Conservation (phyloP, 1,140 invertebrate species). For the Gerris buenoi region DNA sequence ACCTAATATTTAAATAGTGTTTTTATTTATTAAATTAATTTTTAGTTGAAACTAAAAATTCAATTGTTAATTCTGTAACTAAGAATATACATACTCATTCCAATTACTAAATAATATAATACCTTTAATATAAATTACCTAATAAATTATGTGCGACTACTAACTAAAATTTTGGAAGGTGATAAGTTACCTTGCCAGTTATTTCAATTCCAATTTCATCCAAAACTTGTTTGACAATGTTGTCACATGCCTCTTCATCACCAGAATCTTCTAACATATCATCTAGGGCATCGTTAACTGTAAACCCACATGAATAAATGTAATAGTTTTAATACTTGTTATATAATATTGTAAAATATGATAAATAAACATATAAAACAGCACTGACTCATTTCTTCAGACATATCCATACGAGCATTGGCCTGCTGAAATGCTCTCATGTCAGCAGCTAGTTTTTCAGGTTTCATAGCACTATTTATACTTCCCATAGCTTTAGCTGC, state of each 20-base stretch:
- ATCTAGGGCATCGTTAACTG: slow-evolving; percentile 79
- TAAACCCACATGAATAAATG: no score
- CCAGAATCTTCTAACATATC: slow-evolving; percentile 76
- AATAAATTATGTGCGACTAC: no score
- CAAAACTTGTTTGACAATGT: slow-evolving; percentile 71
- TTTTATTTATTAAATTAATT: no score
- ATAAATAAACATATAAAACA: not conserved
- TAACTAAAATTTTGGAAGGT: not conserved
- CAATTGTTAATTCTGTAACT: no score
- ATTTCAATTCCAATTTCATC: slow-evolving; percentile 95
- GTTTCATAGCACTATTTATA: slow-evolving; percentile 79
- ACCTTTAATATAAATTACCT: no score
- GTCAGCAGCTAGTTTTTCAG: slow-evolving; percentile 61
- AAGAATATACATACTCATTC: no score
- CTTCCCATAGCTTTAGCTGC: slow-evolving; percentile 73
- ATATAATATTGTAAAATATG: not conserved
- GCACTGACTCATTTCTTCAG: slow-evolving; percentile 73
- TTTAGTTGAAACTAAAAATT: no score
- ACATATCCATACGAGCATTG: slow-evolving; percentile 80
- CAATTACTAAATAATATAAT: no score
- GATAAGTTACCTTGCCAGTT: slow-evolving; percentile 54
- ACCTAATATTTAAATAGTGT: no score
- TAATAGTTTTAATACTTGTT: not conserved
- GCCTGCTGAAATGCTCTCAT: slow-evolving; percentile 70
- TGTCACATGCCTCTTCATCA: slow-evolving; percentile 77